These are phyloP conservation scores for Scaptomyza parva DNA, from an alignment of 2,888 invertebrate species.

Conservation along the genomic window DNA sequence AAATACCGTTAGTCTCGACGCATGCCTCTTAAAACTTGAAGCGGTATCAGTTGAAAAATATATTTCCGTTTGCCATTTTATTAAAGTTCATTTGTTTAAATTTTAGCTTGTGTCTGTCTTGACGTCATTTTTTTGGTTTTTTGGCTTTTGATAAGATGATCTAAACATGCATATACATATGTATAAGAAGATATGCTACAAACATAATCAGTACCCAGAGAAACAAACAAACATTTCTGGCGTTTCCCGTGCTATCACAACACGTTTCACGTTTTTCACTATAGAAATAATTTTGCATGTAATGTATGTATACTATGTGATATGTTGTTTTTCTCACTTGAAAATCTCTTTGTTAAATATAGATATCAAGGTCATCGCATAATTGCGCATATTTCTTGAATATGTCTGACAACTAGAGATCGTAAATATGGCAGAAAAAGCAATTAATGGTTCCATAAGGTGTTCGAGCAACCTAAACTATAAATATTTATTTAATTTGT, in stretches of 20 bases:
- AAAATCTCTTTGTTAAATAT: slow-evolving; percentile 19
- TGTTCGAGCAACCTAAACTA: not conserved
- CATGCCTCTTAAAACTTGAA: not conserved
- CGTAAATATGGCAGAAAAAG: not conserved
- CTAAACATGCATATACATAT: not conserved
- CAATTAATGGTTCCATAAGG: not conserved
- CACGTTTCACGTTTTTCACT: not conserved
- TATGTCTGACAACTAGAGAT: not conserved
- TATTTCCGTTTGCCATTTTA: slow-evolving; percentile 28
- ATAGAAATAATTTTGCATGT: slow-evolving; percentile 2
- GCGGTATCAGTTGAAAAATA: slow-evolving; percentile 18
- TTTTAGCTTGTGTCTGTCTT: not conserved
- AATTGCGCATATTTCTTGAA: slow-evolving; percentile 17
- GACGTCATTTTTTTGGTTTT: not conserved
- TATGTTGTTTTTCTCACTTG: slow-evolving; percentile 7
- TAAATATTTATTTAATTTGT: not conserved
- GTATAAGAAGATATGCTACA: not conserved
- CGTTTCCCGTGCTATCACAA: not conserved
- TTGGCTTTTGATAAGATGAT: not conserved
- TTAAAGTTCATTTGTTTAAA: slow-evolving; percentile 2
- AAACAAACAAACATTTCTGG: too few relatives aligned
- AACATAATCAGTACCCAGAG: not conserved
- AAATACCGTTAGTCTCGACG: not conserved
- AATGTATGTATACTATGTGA: not conserved
- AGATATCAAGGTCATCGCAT: slow-evolving; percentile 32